Conservation (phyloP, 2,888 invertebrate species). For the Phortica okadai region DNA sequence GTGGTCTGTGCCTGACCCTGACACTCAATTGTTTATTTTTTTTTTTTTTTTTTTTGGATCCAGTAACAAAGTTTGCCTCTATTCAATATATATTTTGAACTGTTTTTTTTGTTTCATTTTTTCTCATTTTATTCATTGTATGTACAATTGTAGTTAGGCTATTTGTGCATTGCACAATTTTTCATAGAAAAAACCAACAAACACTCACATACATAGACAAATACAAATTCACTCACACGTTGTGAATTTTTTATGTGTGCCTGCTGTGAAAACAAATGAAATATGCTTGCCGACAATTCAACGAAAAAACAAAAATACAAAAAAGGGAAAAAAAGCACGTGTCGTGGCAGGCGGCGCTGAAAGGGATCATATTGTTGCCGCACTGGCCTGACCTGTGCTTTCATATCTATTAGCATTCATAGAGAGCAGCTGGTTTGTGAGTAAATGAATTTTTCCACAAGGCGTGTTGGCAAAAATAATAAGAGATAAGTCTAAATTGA, state of each 20-base stretch:
- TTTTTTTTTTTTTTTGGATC: neutral
- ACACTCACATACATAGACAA: neutral
- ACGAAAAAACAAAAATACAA: neutral
- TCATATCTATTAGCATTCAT: constrained; percentile 22
- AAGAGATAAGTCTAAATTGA: constrained; percentile 18
- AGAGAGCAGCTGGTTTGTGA: constrained; percentile 21
- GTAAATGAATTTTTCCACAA: constrained; percentile 23
- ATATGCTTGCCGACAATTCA: constrained; percentile 23
- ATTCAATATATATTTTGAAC: neutral
- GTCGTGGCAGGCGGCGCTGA: neutral
- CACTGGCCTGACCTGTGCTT: neutral
- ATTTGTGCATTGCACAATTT: constrained; percentile 24
- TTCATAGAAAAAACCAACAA: constrained; percentile 9
- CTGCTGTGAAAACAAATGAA: constrained; percentile 30
- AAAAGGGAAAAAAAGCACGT: neutral
- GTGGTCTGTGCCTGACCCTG: constrained; percentile 12
- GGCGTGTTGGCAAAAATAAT: constrained; percentile 3
- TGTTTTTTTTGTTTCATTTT: constrained; percentile 12
- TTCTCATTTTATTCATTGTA: constrained; percentile 13
- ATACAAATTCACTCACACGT: neutral
- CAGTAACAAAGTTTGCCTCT: too few relatives aligned
- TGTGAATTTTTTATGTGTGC: constrained; percentile 22
- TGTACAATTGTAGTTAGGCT: constrained; percentile 16
- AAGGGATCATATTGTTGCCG: neutral
- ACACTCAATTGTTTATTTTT: constrained; percentile 23